Conservation (phyloP, 30 jellyfish, hydroid and myxozoan genomes). For the Cassiopea xamachana region DNA sequence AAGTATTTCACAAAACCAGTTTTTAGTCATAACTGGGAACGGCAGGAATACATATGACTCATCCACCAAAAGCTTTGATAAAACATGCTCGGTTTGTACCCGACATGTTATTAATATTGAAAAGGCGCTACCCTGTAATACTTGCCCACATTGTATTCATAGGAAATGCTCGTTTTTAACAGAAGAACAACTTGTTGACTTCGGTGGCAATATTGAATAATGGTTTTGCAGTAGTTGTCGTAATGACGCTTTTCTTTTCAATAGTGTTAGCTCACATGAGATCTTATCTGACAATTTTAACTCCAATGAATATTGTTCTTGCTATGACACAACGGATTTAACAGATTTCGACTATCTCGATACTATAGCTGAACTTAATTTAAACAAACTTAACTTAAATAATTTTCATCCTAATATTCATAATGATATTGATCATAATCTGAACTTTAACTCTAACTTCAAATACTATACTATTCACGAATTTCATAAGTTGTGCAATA, state of each 20-base stretch:
- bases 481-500: constrained; percentile 17
- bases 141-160: neutral
- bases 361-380: neutral
- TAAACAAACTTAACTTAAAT: constrained; percentile 6
- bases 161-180: constrained; percentile 18
- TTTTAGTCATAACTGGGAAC: constrained; percentile 8
- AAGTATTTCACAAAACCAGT: neutral
- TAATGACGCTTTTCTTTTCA: constrained; percentile 8
- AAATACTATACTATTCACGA: constrained; percentile 10
- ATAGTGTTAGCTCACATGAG: constrained; percentile 5
- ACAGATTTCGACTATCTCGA: constrained; percentile 16
- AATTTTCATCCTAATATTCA: constrained; percentile 9
- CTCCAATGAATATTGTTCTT: constrained; percentile 3
- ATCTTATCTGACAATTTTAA: constrained; percentile 4
- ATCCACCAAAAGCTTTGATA: neutral
- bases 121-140: neutral
- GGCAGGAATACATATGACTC: neutral
- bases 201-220: neutral
- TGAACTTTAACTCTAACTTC: neutral
- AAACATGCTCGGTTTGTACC: neutral
- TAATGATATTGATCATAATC: constrained; percentile 1
- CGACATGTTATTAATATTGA: constrained; percentile 4
- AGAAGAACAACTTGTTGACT: neutral
- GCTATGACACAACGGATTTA: constrained; percentile 1
- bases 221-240: constrained; percentile 20